Base-by-base conservation (phyloP, 2,888 invertebrate species). In the Spodoptera littoralis region DNA sequence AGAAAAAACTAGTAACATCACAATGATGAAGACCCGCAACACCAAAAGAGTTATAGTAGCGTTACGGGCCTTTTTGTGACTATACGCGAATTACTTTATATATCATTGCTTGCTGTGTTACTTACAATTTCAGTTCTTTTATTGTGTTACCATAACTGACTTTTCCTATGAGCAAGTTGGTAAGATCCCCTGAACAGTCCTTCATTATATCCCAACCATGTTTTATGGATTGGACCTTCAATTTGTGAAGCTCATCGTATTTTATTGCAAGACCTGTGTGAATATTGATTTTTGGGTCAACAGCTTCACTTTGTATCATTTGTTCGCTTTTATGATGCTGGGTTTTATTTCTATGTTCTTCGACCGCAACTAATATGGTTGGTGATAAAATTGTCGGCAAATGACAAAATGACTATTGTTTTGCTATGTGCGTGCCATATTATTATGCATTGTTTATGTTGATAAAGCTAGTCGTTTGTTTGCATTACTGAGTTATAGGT, bases 251-350 rank as follows among this genome's bases (percentile, higher is more conserved):
- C 90, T 86, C 89, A 90, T 91, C 88, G 84, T 81, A 69, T 85
- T 92, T 93, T 92, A 92, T 91, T 90, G 84, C 90, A 85, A 82
- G 82, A 78, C 73, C 86, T 85, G 84, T 87, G 89, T 92, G 93
- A 93, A 93, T 93, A 92, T 90, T 93, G 90, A 93, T 93, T 93
- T 94, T 90, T 92, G 83, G 93, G 93, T 93, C 92, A 93, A 90
- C 88, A 88, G 84, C 90, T 88, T 88, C 87, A 87, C 85, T 84
- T 88, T 88, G 87, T 87, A 83, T 83, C 76, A 82, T 84, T 85
- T 84, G 83, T 81, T 77, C 73, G 80, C 67, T 63, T 87, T 87
- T 84, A 86, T 82, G 84, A 76, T 74, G 73, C 69, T 78, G 77
- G 73, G 76, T 85, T 84, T 85, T 83, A 84, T 85, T 86, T 86